Evolutionary conservation across 2,797 vertebrate species (phyloP).

Genomic region (Yasuhikotakia modesta): DNA sequence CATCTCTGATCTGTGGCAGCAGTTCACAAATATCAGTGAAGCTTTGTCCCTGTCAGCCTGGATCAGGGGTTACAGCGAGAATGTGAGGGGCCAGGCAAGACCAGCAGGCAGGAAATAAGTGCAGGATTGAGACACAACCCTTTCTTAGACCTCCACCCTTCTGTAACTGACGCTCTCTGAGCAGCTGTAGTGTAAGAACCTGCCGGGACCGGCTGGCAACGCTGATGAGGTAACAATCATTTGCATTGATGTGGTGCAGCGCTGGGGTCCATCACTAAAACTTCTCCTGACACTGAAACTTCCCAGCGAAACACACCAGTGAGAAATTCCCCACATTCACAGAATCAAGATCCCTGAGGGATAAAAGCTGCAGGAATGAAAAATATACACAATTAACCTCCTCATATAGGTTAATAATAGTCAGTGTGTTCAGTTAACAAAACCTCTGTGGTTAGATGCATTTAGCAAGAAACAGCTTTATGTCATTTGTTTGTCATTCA

Average conservation of each 20-base stretch:
- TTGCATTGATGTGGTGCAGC: slow-evolving; percentile 37
- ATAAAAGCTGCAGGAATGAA: background rate
- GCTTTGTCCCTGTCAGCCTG: slow-evolving; percentile 59
- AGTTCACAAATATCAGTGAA: background rate
- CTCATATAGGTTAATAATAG: background rate
- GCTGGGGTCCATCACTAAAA: slow-evolving; percentile 68
- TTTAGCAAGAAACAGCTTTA: slow-evolving; percentile 8
- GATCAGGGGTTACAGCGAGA: slow-evolving; percentile 59
- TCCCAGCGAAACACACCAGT: slow-evolving; percentile 45
- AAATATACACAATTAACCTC: slow-evolving; percentile 32
- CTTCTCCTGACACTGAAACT: slow-evolving; percentile 67
- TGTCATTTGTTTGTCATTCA: slow-evolving; percentile 36
- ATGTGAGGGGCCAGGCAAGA: slow-evolving; percentile 54
- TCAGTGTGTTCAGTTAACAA: background rate
- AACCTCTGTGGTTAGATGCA: slow-evolving; percentile 14
- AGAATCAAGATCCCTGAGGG: slow-evolving; percentile 44
- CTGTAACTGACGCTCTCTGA: slow-evolving; percentile 6
- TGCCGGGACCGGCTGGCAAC: background rate
- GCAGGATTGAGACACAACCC: slow-evolving; percentile 58
- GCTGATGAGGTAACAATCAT: slow-evolving; percentile 24
- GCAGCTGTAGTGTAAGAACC: too few species aligned
- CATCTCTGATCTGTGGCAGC: slow-evolving; percentile 37
- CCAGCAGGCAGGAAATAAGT: slow-evolving; percentile 65
- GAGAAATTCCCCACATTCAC: slow-evolving; percentile 50
- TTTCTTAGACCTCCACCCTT: slow-evolving; percentile 59